These are phyloP conservation scores for Drosophila mercatorum DNA, from an alignment of 2,888 invertebrate genomes.

Conservation along the genomic window DNA sequence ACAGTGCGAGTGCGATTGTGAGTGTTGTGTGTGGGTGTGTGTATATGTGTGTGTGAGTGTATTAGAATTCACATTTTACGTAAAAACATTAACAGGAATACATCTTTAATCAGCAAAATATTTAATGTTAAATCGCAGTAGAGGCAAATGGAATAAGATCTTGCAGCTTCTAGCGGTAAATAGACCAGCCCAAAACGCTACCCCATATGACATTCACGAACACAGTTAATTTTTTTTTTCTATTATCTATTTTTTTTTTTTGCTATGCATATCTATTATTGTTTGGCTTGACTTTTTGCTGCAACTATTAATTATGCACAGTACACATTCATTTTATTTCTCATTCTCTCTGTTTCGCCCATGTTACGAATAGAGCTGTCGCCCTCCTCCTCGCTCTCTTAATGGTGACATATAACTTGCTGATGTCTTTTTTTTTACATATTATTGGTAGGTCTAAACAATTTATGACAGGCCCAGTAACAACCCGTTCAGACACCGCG, in stretches of 20 bases:
- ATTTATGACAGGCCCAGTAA: slow-evolving; percentile 39
- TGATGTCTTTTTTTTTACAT: slow-evolving; percentile 30
- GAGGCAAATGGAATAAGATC: slow-evolving; percentile 83
- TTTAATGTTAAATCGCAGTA: slow-evolving; percentile 84
- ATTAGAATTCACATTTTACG: slow-evolving; percentile 75
- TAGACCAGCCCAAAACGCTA: slow-evolving; percentile 64
- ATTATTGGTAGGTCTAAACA: slow-evolving; percentile 37
- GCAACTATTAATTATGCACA: slow-evolving; percentile 73
- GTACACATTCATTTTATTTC: slow-evolving; percentile 70
- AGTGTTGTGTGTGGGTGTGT: slow-evolving; percentile 60
- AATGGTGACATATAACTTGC: slow-evolving; percentile 42
- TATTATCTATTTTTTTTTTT: slow-evolving; percentile 24
- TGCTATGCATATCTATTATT: slow-evolving; percentile 61
- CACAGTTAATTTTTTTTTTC: slow-evolving; percentile 29
- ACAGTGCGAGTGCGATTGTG: slow-evolving; percentile 61
- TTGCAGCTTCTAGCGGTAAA: slow-evolving; percentile 84
- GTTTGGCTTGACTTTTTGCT: slow-evolving; percentile 57
- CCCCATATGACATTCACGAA: slow-evolving; percentile 52
- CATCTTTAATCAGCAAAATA: slow-evolving; percentile 54
- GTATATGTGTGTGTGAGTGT: slow-evolving; percentile 63
- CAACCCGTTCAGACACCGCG: slow-evolving; percentile 1
- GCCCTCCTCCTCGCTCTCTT: slow-evolving; percentile 22
- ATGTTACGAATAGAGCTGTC: slow-evolving; percentile 33
- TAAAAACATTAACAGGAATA: slow-evolving; percentile 50
- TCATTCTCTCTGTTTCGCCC: slow-evolving; percentile 36